These are phyloP conservation scores for Salmo trutta DNA, from an alignment of 2,797 vertebrate genomes.

Conservation along the genomic window DNA sequence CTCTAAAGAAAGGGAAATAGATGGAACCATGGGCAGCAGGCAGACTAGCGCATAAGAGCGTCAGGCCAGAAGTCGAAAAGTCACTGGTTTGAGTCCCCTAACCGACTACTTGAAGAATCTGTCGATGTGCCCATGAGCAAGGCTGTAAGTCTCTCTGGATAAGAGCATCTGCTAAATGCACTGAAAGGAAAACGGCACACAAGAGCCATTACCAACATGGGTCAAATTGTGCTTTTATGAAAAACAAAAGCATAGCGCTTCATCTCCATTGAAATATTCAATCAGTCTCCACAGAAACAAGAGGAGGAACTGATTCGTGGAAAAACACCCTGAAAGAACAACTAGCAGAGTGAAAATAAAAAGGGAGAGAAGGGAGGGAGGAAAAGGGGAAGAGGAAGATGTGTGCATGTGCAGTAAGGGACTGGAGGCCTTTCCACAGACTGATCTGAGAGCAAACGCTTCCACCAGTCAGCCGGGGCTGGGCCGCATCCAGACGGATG, in stretches of 20 bases:
- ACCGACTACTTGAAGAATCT: too few species aligned
- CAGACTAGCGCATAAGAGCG: too few species aligned
- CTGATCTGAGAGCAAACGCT: slow-evolving; percentile 69
- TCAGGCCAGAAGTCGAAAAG: too few species aligned
- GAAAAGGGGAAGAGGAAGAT: slow-evolving; percentile 56
- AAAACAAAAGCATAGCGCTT: slow-evolving; percentile 46
- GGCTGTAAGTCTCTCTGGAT: too few species aligned
- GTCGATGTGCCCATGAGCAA: too few species aligned
- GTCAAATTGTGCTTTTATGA: not conserved
- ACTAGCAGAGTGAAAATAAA: slow-evolving; percentile 29
- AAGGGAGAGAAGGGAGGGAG: slow-evolving; percentile 39
- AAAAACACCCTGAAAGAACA: slow-evolving; percentile 61
- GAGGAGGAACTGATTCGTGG: slow-evolving; percentile 36
- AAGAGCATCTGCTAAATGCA: too few species aligned
- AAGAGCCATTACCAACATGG: slow-evolving; percentile 39
- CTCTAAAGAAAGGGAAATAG: slow-evolving; percentile 36
- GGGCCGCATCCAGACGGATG: slow-evolving; percentile 45
- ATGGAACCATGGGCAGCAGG: not conserved
- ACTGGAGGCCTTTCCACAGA: slow-evolving; percentile 67
- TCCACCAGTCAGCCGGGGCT: slow-evolving; percentile 63
- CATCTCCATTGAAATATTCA: slow-evolving; percentile 48
- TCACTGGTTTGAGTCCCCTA: too few species aligned
- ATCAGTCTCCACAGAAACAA: slow-evolving; percentile 24
- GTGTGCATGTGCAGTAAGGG: slow-evolving; percentile 53
- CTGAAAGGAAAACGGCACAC: slow-evolving; percentile 7